Percentiles rank a stretch among this genome's conserved stretches.
These are phyloP conservation scores for Tolypeutes matacus DNA, from an alignment of 2,797 vertebrate genomes.

Conservation along the genomic window DNA sequence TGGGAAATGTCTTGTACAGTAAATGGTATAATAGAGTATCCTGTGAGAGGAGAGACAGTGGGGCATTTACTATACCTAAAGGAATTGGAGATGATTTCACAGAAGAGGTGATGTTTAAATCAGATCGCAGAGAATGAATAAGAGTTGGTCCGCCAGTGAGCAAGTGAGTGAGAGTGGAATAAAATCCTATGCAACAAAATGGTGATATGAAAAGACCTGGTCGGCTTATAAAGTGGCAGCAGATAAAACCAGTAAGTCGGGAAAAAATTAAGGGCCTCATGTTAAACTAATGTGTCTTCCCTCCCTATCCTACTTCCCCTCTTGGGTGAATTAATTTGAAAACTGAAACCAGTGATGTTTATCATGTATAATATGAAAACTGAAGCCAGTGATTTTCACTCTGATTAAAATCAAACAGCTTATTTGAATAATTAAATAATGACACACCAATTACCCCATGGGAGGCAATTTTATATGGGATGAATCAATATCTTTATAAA, in stretches of 20 bases:
- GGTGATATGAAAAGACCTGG: not conserved
- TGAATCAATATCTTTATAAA: constrained; percentile 33
- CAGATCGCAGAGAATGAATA: not conserved
- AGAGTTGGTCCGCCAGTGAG: not conserved
- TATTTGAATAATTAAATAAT: constrained; percentile 70
- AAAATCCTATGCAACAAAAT: not conserved
- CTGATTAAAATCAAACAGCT: constrained; percentile 47
- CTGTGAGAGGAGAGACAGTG: not conserved
- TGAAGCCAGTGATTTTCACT: constrained; percentile 5
- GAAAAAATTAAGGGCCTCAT: not conserved
- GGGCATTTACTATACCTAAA: not conserved
- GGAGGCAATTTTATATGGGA: not conserved
- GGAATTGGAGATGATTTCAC: not conserved
- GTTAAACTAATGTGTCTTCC: not conserved
- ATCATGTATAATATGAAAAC: constrained; percentile 32
- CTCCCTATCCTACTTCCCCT: not conserved
- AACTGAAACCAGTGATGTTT: not conserved
- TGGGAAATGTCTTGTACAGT: not conserved
- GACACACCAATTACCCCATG: not conserved
- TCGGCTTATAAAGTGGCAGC: not conserved
- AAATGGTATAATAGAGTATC: not conserved
- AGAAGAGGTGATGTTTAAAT: not conserved
- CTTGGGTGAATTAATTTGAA: constrained; percentile 24
- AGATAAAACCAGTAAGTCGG: not conserved
- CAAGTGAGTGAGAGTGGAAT: not conserved